Conservation (phyloP, 2,797 vertebrate genomes). For the Melanotaenia pygmaea region DNA sequence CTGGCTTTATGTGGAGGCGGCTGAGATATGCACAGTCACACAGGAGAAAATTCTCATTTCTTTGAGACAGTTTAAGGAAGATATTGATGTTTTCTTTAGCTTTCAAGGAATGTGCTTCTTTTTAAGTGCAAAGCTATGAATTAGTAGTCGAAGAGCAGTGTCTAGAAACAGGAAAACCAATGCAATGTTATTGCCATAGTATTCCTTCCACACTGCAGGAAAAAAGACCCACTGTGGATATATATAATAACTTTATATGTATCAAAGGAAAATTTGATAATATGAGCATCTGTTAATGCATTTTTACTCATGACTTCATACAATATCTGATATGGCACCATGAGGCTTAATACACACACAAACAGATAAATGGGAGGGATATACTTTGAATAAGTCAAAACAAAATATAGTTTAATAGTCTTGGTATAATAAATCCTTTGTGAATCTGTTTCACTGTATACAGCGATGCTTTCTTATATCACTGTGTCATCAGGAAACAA, state of each 20-base stretch:
- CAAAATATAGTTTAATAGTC: background rate
- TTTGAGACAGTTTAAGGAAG: constrained; percentile 60
- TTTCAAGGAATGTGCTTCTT: constrained; percentile 52
- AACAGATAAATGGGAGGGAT: too few species aligned
- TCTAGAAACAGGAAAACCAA: background rate
- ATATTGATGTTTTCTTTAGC: constrained; percentile 49
- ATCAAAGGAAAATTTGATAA: too few species aligned
- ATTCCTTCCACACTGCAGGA: background rate
- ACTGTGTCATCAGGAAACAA: background rate
- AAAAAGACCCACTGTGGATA: too few species aligned
- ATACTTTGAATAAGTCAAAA: background rate
- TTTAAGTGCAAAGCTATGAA: constrained; percentile 37
- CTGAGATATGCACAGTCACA: constrained; percentile 76
- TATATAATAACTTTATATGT: too few species aligned
- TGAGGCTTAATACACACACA: too few species aligned
- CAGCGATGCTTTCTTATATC: too few species aligned
- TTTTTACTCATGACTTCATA: background rate
- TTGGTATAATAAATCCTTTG: background rate
- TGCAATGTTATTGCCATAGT: background rate
- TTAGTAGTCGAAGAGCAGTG: constrained; percentile 26
- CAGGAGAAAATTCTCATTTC: constrained; percentile 62
- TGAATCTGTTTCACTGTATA: too few species aligned
- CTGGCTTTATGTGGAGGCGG: constrained; percentile 46
- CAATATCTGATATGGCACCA: too few species aligned
- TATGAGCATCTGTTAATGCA: too few species aligned